phyloP scores from a whole-genome alignment of 2,113 vertebrate genomes.

The Clinocottus analis region DNA sequence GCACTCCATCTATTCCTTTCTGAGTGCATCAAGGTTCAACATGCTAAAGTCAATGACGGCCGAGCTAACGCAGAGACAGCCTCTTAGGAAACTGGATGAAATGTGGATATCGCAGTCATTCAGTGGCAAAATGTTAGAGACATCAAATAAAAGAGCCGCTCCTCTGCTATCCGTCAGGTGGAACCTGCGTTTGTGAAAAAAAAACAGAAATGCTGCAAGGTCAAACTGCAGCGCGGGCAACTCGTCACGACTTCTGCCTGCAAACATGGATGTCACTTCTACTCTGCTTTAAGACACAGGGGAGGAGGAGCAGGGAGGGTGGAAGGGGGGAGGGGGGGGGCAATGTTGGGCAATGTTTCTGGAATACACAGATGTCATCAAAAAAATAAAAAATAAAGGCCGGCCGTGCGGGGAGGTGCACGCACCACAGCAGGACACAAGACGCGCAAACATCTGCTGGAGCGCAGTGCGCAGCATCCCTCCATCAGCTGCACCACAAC shows the following conservation, averaged over 20 bases:
- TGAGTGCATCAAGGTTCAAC: not conserved
- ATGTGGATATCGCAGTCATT: constrained; percentile 9
- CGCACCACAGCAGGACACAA: constrained; percentile 28
- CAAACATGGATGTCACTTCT: constrained; percentile 47
- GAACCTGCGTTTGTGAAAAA: constrained; percentile 22
- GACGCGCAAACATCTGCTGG: constrained; percentile 61
- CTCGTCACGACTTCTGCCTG: constrained; percentile 66
- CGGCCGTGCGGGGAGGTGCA: not conserved
- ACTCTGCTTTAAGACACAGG: not conserved
- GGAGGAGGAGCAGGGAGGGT: too few relatives aligned
- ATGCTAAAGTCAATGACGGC: not conserved
- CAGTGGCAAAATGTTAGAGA: not conserved
- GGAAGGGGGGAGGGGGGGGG: too few relatives aligned
- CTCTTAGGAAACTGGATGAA: not conserved
- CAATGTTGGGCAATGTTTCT: too few relatives aligned
- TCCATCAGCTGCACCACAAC: constrained; percentile 54
- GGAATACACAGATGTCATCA: too few relatives aligned
- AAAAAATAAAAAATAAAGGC: too few relatives aligned
- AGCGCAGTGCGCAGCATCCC: constrained; percentile 60
- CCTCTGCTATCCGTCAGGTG: constrained; percentile 3
- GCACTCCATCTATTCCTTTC: not conserved
- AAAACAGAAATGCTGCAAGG: constrained; percentile 75
- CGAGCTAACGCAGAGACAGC: not conserved
- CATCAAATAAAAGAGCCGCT: not conserved
- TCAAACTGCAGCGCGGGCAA: constrained; percentile 69